Evolutionary conservation across 2,888 invertebrate species (phyloP).

Genomic region (Tuberolachnus salignus): DNA sequence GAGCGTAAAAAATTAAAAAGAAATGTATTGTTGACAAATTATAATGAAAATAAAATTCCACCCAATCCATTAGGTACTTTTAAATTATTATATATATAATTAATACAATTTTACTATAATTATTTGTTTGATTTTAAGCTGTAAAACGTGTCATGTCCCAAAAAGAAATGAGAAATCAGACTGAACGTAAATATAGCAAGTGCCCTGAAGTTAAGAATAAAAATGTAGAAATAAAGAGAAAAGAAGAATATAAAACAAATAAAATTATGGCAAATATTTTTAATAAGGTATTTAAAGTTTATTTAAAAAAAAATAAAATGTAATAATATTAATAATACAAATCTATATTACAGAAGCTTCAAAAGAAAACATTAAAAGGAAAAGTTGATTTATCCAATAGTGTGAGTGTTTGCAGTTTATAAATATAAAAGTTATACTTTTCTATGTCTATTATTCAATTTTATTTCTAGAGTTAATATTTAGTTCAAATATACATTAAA

Average conservation of each 20-base stretch:
- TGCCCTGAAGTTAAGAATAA: slow-evolving; percentile 76
- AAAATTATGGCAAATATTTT: slow-evolving; percentile 77
- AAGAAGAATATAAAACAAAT: slow-evolving; percentile 71
- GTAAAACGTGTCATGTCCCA: slow-evolving; percentile 66
- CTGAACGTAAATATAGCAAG: slow-evolving; percentile 70
- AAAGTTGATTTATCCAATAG: slow-evolving; percentile 69
- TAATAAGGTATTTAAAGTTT: slow-evolving; percentile 68
- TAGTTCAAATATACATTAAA: neutral
- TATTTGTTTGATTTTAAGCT: slow-evolving; percentile 61
- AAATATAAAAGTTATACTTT: neutral
- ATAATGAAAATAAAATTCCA: slow-evolving; percentile 61
- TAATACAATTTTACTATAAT: neutral
- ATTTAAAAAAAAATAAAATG: neutral
- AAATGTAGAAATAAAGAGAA: slow-evolving; percentile 68
- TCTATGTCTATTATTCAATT: neutral
- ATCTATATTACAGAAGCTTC: slow-evolving; percentile 69
- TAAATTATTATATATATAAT: slow-evolving; percentile 48
- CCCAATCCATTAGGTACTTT: slow-evolving; percentile 63
- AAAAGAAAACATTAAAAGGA: slow-evolving; percentile 72
- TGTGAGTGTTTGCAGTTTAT: slow-evolving; percentile 58
- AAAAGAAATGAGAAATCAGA: slow-evolving; percentile 69
- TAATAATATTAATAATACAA: neutral
- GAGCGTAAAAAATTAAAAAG: slow-evolving; percentile 60
- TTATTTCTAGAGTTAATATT: neutral
- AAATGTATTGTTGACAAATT: slow-evolving; percentile 62